phyloP scores from a whole-genome alignment of 2,113 vertebrate genomes.

The Pionites leucogaster region DNA sequence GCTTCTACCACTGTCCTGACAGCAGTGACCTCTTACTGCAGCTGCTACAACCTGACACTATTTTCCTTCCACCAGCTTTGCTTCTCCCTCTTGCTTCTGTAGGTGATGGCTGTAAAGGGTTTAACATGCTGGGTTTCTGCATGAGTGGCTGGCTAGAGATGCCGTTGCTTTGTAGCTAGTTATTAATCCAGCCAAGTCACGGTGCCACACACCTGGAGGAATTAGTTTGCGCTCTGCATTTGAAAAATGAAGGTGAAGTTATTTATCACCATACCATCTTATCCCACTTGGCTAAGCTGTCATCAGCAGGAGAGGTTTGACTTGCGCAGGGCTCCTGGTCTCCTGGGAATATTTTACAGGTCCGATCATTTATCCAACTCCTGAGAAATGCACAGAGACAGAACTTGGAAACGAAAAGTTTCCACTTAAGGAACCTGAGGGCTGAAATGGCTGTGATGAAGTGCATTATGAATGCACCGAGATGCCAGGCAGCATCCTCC shows the following conservation, averaged over 20 bases:
- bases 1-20: background rate
- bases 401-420: background rate
- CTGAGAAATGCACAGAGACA: background rate
- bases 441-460: background rate
- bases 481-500: background rate
- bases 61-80: background rate
- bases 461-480: background rate
- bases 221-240: background rate
- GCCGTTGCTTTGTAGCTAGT: background rate
- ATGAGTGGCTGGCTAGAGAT: background rate
- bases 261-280: background rate
- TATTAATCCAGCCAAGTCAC: background rate
- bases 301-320: fast-evolving
- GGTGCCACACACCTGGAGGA: background rate
- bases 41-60: background rate
- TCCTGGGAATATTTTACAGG: background rate
- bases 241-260: background rate
- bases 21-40: background rate
- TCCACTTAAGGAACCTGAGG: background rate
- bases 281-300: background rate
- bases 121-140: fast-evolving
- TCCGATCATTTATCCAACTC: background rate
- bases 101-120: background rate
- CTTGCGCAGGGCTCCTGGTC: background rate
- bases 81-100: background rate